Conservation (phyloP, 2,797 vertebrate genomes). For the Erithacus rubecula region DNA sequence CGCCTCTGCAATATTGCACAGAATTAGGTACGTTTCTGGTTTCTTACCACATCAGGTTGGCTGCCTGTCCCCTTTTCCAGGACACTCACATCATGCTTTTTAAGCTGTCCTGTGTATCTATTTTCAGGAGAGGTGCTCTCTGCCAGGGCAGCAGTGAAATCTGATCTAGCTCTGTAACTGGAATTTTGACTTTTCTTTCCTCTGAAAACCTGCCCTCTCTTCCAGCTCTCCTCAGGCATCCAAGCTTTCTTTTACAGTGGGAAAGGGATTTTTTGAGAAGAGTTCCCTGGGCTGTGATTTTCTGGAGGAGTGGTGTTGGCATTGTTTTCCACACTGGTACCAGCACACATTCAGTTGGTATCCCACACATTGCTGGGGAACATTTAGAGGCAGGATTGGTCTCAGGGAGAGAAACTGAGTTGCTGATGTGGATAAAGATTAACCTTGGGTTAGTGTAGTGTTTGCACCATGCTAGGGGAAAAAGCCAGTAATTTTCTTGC, state of each 20-base stretch:
- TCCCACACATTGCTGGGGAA: accelerated
- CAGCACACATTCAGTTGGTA: neutral
- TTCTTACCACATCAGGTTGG: accelerated
- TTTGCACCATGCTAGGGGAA: neutral
- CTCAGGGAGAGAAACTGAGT: neutral
- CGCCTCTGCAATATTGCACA: neutral
- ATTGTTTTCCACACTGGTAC: accelerated
- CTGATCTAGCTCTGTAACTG: neutral
- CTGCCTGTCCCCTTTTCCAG: neutral
- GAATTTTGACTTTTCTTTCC: neutral
- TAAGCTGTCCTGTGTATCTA: accelerated
- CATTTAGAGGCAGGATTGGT: neutral
- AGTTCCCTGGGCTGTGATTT: neutral
- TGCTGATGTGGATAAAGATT: neutral
- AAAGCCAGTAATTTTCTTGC: neutral
- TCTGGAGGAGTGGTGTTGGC: neutral
- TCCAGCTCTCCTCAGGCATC: neutral
- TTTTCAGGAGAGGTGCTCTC: neutral
- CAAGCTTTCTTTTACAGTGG: neutral
- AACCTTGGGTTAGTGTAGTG: neutral
- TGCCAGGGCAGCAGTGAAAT: neutral
- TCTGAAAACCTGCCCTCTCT: neutral
- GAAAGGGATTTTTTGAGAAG: neutral
- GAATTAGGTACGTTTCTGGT: neutral
- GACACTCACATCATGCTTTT: accelerated